A percentile compares a stretch with the other conserved stretches of the same genome.
Evolutionary conservation across 2,113 vertebrate genomes (phyloP).

Genomic region (Melanerpes formicivorus): DNA sequence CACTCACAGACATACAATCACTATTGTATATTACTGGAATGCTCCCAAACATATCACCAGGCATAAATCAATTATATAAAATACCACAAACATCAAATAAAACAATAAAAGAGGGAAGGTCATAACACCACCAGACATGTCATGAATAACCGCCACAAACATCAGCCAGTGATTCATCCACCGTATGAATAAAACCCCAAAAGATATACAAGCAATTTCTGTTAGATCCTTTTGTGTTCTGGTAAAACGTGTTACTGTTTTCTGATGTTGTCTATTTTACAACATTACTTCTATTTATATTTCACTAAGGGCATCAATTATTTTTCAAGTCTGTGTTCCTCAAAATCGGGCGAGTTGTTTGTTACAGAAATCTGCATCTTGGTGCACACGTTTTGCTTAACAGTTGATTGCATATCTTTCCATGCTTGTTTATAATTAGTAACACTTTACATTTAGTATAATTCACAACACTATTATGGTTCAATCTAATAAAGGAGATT

Average conservation of each 20-base stretch:
- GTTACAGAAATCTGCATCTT: background rate
- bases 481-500: background rate
- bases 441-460: background rate
- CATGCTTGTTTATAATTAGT: background rate
- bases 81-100: constrained; percentile 75
- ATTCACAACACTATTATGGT: background rate
- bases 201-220: constrained; percentile 55
- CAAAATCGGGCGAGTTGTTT: background rate
- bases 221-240: constrained; percentile 29
- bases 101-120: constrained; percentile 76
- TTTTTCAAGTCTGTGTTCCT: constrained; percentile 24
- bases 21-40: constrained; percentile 70
- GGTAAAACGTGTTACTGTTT: constrained; percentile 23
- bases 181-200: constrained; percentile 47
- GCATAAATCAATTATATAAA: constrained; percentile 79
- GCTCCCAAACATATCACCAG: constrained; percentile 60
- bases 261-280: constrained; percentile 25
- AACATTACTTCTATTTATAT: background rate
- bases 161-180: constrained; percentile 67
- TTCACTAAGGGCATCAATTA: background rate
- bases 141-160: constrained; percentile 73
- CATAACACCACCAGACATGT: constrained; percentile 73
- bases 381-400: background rate
- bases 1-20: constrained; percentile 57
- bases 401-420: background rate